A percentile compares a stretch with the other conserved stretches of the same genome.
These are phyloP conservation scores for Drosophila seguyi DNA, from an alignment of 1,140 invertebrate species.

Conservation along the genomic window DNA sequence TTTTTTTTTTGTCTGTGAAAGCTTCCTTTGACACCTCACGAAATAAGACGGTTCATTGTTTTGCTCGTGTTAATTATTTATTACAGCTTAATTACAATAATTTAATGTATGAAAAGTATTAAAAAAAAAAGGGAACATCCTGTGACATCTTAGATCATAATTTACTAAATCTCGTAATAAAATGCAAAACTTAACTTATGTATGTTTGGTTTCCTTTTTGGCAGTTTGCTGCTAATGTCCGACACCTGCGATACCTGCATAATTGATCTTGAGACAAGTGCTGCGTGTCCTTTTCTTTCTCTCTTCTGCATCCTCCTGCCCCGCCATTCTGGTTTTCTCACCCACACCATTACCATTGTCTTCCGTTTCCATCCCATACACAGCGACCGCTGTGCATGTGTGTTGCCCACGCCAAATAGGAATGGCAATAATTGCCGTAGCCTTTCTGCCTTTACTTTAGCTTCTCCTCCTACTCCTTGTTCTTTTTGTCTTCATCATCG, in stretches of 20 bases:
- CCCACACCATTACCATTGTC: conserved; percentile 34
- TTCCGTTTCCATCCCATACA: conserved; percentile 15
- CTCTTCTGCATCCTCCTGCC: conserved; percentile 28
- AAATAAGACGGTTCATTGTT: too few relatives aligned
- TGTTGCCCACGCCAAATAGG: conserved; percentile 27
- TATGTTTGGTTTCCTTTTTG: background rate
- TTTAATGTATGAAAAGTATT: background rate
- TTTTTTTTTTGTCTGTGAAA: conserved; percentile 1
- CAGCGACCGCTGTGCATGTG: conserved; percentile 15
- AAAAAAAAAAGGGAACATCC: background rate
- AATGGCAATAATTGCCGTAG: conserved; percentile 44
- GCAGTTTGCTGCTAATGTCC: conserved; percentile 1
- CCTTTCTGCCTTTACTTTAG: conserved; percentile 20
- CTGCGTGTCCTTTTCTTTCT: conserved; percentile 37
- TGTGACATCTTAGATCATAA: background rate
- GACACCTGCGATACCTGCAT: conserved; percentile 28
- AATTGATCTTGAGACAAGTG: conserved; percentile 49
- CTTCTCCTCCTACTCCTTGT: background rate
- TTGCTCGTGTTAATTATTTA: background rate
- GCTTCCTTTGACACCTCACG: too few relatives aligned
- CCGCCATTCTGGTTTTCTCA: conserved; percentile 47
- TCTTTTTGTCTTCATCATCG: background rate
- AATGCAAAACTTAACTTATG: too few relatives aligned
- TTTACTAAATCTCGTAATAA: background rate
- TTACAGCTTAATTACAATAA: too few relatives aligned